Conservation (phyloP, 2,888 invertebrate genomes). For the Acanthosoma haemorrhoidale region DNA sequence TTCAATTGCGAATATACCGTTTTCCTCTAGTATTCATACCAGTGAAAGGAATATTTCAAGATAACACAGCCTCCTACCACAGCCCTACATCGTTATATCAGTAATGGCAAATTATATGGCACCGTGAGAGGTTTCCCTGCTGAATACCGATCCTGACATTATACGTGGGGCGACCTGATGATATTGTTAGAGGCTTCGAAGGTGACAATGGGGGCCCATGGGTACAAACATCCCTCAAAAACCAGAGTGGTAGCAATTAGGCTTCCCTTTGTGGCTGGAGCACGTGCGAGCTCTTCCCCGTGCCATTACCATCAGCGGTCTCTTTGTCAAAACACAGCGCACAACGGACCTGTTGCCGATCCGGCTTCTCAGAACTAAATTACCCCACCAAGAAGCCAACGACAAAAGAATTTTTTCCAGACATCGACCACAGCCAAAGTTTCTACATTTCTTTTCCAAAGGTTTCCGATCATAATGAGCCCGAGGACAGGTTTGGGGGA, state of each 20-base stretch:
- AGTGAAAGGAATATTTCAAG: too few relatives aligned
- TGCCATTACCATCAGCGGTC: slow-evolving; percentile 3
- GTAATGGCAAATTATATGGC: too few relatives aligned
- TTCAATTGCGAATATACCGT: too few relatives aligned
- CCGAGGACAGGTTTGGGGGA: too few relatives aligned
- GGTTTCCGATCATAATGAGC: too few relatives aligned
- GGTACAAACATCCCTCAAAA: slow-evolving; percentile 4
- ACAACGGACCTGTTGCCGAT: background rate
- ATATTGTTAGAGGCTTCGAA: too few relatives aligned
- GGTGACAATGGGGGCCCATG: background rate
- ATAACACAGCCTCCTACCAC: too few relatives aligned
- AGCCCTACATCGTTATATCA: too few relatives aligned
- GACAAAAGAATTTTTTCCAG: background rate
- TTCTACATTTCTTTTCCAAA: background rate
- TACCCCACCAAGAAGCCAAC: background rate
- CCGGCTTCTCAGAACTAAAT: background rate
- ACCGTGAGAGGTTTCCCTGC: too few relatives aligned
- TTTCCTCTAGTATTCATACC: too few relatives aligned
- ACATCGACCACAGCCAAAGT: background rate
- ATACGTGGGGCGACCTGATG: too few relatives aligned
- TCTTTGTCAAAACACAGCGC: background rate
- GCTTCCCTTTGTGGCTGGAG: slow-evolving; percentile 16
- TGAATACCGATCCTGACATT: too few relatives aligned
- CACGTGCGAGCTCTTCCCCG: slow-evolving; percentile 1
- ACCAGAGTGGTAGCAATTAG: background rate